Percentiles rank a stretch among this genome's conserved stretches.
These are phyloP conservation scores for Tadarida brasiliensis DNA, from an alignment of 2,797 vertebrate genomes.

Conservation along the genomic window DNA sequence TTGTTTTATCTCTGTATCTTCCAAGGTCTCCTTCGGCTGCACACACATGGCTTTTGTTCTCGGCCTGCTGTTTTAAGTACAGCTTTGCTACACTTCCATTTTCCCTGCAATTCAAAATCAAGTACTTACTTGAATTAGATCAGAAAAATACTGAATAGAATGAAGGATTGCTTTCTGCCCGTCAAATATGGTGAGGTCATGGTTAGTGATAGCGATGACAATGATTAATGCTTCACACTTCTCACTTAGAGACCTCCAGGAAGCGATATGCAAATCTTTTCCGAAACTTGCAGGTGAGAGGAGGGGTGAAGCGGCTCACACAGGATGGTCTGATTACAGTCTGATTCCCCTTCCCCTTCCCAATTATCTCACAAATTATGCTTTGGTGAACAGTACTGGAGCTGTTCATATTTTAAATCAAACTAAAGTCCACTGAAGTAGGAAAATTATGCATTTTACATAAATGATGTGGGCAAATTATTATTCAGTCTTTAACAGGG, in stretches of 20 bases:
- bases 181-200: constrained; percentile 32
- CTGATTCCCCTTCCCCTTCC: constrained; percentile 5
- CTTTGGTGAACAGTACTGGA: constrained; percentile 54
- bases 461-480: constrained; percentile 75
- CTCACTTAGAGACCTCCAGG: constrained; percentile 60
- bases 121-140: constrained; percentile 71
- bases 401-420: constrained; percentile 69
- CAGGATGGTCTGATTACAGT: background rate
- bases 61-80: constrained; percentile 77
- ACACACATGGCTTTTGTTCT: constrained; percentile 75
- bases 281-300: constrained; percentile 61
- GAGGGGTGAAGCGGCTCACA: background rate
- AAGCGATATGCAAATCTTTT: constrained; percentile 50
- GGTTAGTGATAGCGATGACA: constrained; percentile 39
- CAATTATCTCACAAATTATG: constrained; percentile 57
- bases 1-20: constrained; percentile 69
- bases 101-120: constrained; percentile 35
- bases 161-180: constrained; percentile 12
- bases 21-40: constrained; percentile 64
- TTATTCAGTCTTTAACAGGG: constrained; percentile 72
- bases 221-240: constrained; percentile 58
- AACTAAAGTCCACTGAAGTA: constrained; percentile 75
- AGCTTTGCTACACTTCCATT: constrained; percentile 62
- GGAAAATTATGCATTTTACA: constrained; percentile 74
- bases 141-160: constrained; percentile 56